A percentile compares a stretch with the other conserved stretches of the same genome.
phyloP scores from a whole-genome alignment of 2,888 invertebrate species.

The Eupithecia inturbata region DNA sequence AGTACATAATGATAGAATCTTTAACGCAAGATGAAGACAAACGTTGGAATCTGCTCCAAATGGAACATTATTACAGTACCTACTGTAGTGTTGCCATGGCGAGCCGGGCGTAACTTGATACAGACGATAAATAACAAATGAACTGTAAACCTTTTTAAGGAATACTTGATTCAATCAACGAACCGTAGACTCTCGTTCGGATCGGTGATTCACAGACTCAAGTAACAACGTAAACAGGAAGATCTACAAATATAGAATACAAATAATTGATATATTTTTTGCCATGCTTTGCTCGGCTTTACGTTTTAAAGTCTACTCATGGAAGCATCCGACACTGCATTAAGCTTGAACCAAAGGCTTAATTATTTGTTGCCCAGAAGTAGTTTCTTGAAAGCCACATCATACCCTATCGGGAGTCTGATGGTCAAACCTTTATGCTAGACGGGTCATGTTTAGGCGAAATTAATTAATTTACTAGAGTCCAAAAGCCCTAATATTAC shows the following conservation, averaged over 20 bases:
- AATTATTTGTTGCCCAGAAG: conserved; percentile 16
- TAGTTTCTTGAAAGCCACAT: conserved; percentile 50
- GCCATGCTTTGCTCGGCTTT: too few relatives aligned
- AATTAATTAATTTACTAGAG: conserved; percentile 39
- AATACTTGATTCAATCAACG: conserved; percentile 29
- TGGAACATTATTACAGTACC: too few relatives aligned
- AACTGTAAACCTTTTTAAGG: conserved; percentile 34
- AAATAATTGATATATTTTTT: neutral
- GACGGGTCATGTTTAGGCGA: conserved; percentile 23
- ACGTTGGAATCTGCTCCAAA: conserved; percentile 25
- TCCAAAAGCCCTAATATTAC: conserved; percentile 18
- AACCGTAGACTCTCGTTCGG: conserved; percentile 29
- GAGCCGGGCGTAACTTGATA: conserved; percentile 25
- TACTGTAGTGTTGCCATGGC: conserved; percentile 31
- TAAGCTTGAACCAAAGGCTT: conserved; percentile 12
- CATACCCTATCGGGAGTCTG: conserved; percentile 59
- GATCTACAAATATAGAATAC: neutral
- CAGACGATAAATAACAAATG: conserved; percentile 35
- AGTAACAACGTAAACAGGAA: neutral
- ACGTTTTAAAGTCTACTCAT: neutral
- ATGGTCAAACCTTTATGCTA: conserved; percentile 39
- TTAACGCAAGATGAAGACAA: conserved; percentile 35
- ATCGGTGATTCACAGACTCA: conserved; percentile 39
- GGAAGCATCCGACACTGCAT: neutral
- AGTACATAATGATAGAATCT: neutral